Evolutionary conservation across 1,140 invertebrate species (phyloP).

Genomic region (Ganaspis sp.): DNA sequence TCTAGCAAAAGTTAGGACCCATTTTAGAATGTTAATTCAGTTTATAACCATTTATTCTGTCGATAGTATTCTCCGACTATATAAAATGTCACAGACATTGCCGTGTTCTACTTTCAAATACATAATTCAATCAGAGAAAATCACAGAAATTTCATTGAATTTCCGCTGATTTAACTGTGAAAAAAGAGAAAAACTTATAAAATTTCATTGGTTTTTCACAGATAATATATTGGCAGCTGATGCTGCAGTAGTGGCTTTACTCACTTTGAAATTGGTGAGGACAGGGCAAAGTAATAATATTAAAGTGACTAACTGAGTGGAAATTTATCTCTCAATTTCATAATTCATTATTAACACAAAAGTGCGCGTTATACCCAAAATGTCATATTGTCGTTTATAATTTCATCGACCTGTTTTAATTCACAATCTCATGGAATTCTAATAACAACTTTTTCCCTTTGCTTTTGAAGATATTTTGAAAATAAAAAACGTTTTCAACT

Average conservation of each 20-base stretch:
- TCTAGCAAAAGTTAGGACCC: background rate
- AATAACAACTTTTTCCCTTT: too few relatives aligned
- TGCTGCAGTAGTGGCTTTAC: background rate
- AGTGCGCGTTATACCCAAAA: too few relatives aligned
- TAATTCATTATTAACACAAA: too few relatives aligned
- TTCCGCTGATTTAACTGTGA: background rate
- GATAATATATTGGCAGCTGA: constrained; percentile 9
- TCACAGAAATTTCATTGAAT: background rate
- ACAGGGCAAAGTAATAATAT: too few relatives aligned
- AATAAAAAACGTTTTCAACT: too few relatives aligned
- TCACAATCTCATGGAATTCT: too few relatives aligned
- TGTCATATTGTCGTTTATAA: too few relatives aligned
- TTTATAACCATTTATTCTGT: constrained; percentile 5
- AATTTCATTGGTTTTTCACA: background rate
- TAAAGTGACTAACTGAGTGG: too few relatives aligned
- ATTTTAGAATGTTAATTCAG: background rate
- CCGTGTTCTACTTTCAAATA: background rate
- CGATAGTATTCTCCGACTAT: background rate
- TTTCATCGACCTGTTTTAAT: too few relatives aligned
- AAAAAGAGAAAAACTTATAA: constrained; percentile 2
- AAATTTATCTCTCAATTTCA: too few relatives aligned
- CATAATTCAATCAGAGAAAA: constrained; percentile 1
- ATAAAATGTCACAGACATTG: background rate
- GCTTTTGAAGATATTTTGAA: too few relatives aligned
- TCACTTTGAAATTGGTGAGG: background rate